Conservation (phyloP, 2,113 vertebrate genomes). For the Brienomyrus longianalis region DNA sequence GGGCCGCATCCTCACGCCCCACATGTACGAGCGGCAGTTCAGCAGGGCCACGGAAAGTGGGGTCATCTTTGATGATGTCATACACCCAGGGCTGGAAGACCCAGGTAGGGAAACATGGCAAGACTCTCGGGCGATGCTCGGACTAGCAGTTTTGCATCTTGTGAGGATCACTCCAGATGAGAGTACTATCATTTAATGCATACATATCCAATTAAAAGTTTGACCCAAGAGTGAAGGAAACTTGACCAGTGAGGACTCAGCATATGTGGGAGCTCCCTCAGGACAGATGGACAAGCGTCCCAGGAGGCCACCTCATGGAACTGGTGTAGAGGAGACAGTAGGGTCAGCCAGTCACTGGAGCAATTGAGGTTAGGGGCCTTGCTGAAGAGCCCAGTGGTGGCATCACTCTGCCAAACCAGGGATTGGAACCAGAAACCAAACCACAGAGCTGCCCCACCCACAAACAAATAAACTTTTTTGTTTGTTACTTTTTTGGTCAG, state of each 20-base stretch:
- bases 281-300: neutral
- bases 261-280: neutral
- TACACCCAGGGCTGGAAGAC: constrained; percentile 60
- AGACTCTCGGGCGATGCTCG: neutral
- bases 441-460: neutral
- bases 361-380: neutral
- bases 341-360: neutral
- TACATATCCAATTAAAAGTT: neutral
- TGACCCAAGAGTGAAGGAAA: neutral
- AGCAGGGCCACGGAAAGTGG: constrained; percentile 56
- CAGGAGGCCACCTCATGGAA: neutral
- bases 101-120: constrained; percentile 39
- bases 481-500: neutral
- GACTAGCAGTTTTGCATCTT: neutral
- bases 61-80: constrained; percentile 61
- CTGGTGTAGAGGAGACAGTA: too few species aligned
- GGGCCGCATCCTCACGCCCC: constrained; percentile 50
- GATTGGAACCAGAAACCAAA: neutral
- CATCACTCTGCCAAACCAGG: neutral
- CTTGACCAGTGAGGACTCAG: neutral
- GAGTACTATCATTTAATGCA: neutral
- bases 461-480: neutral
- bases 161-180: neutral
- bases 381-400: neutral
- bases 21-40: constrained; percentile 59